Percentiles rank a stretch among this genome's conserved stretches.
Evolutionary conservation across 92 coral and sea anemone genomes (phyloP).

Genomic region (Pocillopora grandis): DNA sequence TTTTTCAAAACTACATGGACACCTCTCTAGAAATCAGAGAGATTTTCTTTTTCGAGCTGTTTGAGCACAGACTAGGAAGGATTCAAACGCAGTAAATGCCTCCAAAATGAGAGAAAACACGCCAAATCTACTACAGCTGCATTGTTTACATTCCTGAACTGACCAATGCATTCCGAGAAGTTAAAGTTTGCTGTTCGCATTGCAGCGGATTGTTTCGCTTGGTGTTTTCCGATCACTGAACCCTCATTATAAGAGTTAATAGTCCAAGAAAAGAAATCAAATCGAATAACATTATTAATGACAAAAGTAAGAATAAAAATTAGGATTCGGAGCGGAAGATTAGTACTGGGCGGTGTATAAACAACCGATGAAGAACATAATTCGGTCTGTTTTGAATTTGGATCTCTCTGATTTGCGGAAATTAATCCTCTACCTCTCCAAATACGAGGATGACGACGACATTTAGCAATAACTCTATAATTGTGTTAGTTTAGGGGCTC

Average conservation of each 20-base stretch:
- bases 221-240: background rate
- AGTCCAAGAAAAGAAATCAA: background rate
- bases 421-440: background rate
- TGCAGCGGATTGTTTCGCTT: no score
- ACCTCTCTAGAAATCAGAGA: no score
- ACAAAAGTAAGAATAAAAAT: background rate
- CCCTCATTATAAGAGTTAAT: background rate
- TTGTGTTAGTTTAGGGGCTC: background rate
- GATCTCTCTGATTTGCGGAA: background rate
- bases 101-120: background rate
- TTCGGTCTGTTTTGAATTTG: conserved; percentile 17
- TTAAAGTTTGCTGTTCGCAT: conserved; percentile 6
- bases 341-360: conserved; percentile 17
- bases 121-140: background rate
- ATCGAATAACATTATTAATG: background rate
- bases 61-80: no score
- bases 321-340: background rate
- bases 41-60: no score
- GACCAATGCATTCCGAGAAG: background rate
- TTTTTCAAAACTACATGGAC: no score
- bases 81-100: background rate
- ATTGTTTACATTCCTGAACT: conserved; percentile 48
- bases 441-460: background rate
- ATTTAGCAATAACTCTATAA: background rate
- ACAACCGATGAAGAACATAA: background rate